Percentiles rank a stretch among this genome's conserved stretches.
Evolutionary conservation across 1,140 invertebrate species (phyloP).

Genomic region (Goniozus legneri): DNA sequence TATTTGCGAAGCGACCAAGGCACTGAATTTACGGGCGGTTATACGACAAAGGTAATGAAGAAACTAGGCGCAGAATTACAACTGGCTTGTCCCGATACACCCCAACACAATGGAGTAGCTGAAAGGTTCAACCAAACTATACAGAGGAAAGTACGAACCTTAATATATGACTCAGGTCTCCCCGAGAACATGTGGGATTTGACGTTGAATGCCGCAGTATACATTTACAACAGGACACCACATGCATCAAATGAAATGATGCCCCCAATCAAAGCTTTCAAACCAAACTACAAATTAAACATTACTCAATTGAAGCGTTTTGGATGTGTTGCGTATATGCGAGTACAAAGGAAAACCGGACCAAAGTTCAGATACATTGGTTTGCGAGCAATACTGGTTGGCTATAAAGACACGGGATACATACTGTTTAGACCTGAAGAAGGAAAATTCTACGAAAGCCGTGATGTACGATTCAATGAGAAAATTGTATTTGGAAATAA

Average conservation of each 20-base stretch:
- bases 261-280: conserved; percentile 25
- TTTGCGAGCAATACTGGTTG: background rate
- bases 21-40: conserved; percentile 15
- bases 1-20: conserved; percentile 16
- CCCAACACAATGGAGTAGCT: conserved; percentile 38
- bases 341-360: conserved; percentile 1
- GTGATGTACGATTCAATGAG: conserved; percentile 17
- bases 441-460: conserved; percentile 8
- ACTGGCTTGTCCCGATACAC: conserved; percentile 25
- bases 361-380: background rate
- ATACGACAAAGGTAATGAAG: conserved; percentile 10
- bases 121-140: conserved; percentile 41
- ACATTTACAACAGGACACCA: conserved; percentile 31
- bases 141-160: conserved; percentile 25
- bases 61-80: conserved; percentile 8
- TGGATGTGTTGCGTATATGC: conserved; percentile 8
- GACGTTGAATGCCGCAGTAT: conserved; percentile 28
- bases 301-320: conserved; percentile 15
- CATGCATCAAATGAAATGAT: conserved; percentile 19
- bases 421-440: conserved; percentile 6
- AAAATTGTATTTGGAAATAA: conserved; percentile 17
- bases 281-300: conserved; percentile 8
- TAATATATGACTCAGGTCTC: conserved; percentile 30
- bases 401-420: conserved; percentile 11
- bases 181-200: conserved; percentile 36